Base-by-base conservation (phyloP, 2,888 invertebrate genomes). In the Mythimna pallens region DNA sequence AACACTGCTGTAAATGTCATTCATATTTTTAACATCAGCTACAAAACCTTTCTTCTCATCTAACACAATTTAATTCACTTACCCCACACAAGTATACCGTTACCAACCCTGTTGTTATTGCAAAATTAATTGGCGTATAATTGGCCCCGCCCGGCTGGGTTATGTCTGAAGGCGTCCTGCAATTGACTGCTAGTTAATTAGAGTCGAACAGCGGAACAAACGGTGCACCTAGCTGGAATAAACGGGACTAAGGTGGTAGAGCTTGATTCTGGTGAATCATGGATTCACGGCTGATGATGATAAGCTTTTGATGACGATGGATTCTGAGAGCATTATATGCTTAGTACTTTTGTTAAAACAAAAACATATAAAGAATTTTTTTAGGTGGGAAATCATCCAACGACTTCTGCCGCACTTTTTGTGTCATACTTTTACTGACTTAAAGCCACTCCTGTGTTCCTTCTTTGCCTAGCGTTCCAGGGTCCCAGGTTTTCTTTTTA, bases 101-200 rank as follows among this genome's bases (percentile, higher is more conserved):
- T 72, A 74, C 84, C 70, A 76, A 65, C 74, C 73, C 85, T 84
- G 88, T 90, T 91, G 93, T 93, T 94, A 94, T 95, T 93, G 92
- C 94, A 91, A 93, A 94, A 94, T 94, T 95, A 95, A 95, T 95
- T 95, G 95, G 93, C 94, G 95, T 92, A 89, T 95, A 95, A 95
- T 95, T 94, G 95, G 92, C 90, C 90, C 87, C 92, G 92, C 92
- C 91, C 89, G 91, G 89, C 86, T 91, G 90, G 89, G 88, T 89
- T 91, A 86, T 92, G 93, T 94, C 94, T 94, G 93, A 90, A 95
- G 94, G 93, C 92, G 90, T 88, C 87, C 94, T 94, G 95, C 90
- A 93, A 94, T 94, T 95, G 95, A 94, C 94, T 95, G 94, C 89
- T 89, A 89, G 94, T 93, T 95, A 95, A 95, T 94, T 94, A 94